Evolutionary conservation across 2,888 invertebrate genomes (phyloP), one percentile per base, ranked within the genome.

Genomic region (Drosophila anomelani): DNA sequence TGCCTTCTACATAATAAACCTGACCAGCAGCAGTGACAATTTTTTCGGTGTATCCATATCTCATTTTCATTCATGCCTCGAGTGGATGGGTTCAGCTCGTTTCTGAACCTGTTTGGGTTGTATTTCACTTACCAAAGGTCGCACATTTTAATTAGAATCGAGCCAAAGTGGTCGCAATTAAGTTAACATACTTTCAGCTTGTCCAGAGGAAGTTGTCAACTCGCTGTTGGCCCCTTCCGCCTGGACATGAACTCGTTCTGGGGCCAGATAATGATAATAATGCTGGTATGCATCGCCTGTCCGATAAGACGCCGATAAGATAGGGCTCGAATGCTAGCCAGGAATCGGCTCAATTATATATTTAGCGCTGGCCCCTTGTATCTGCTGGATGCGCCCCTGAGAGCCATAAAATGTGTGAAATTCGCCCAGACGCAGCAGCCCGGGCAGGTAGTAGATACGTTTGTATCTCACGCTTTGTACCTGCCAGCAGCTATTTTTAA

Each of bases 131-230:
- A 15, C 17, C 23, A 58, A 46, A 56, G 75, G 54, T 80, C 60
- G 55, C 64, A 67, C 66, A 67, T 79, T 75, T 72, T 75, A 69
- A 78, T 68, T 73, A 72, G 56, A 70, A 75, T 39, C 56, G 61
- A 61, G 70, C 64, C 43, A 62, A 76, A 78, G 61, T 69, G 69
- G 55, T 10, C 62, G 73, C 72, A 87, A 87, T 87, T 85, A 87
- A 81, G 62, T 20, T 46, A 43, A 68, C 41, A 36, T 38, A 36
- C 34, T 23, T 56, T 10, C 57, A 57, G 57, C 68, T 68, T 73
- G 74, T 60, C 68, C 54, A 68, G 72, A 86, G 83, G 87, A 83
- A 83, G 87, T 87, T 87, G 85, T 81, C 81, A 81, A 77, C 74
- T 53, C 57, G 64, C 61, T 57, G 34, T 61, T 57, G 34, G 59